Base-by-base conservation (phyloP, 1,140 invertebrate species). In the Lepidurus arcticus region DNA sequence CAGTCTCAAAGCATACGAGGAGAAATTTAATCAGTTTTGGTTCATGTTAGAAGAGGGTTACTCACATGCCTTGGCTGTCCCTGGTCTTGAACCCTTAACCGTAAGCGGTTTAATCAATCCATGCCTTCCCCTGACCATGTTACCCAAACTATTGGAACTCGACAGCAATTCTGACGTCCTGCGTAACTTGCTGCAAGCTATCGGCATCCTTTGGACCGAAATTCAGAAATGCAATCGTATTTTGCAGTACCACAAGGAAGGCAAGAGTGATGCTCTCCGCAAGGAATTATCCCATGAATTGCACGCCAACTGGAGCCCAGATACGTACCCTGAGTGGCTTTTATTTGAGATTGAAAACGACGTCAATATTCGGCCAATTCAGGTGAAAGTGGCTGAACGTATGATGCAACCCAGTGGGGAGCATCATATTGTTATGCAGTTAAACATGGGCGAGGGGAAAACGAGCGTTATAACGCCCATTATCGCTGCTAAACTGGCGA, bases 391-490 rank as follows among this genome's bases (percentile, higher is more conserved):
- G 13, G 80, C 80, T n/a, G 75, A 80, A 26, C 26, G 65, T 44
- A 81, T 81, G 78, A 76, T 80, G 42, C 47, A 75, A 24, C 80
- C 80, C 1, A 24, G 21, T 1, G 53, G 53, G 9, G 26, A 74
- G 16, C 42, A 80, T 11, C 79, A 81, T 76, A 73, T 74, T 3
- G 42, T 81, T 1, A 47, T 81, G 16, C 81, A 81, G 65, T 44
- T 81, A 13, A 81, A 81, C 76, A 81, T 81, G 81, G 81, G 81
- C 0, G 81, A 81, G 75, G 81, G 81, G 8, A 81, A 81, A 74
- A 81, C 81, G 0, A 76, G 79, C 5, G 79, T 81, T 16, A 81
- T 81, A 45, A 75, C 81, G 47, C 81, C 81, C n/a, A 74, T 81
- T 5, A 34, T 81, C 3, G 65, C 79, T 21, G 16, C 80, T 1